phyloP scores from a whole-genome alignment of 2,113 vertebrate species.

The Calyptomena viridis region DNA sequence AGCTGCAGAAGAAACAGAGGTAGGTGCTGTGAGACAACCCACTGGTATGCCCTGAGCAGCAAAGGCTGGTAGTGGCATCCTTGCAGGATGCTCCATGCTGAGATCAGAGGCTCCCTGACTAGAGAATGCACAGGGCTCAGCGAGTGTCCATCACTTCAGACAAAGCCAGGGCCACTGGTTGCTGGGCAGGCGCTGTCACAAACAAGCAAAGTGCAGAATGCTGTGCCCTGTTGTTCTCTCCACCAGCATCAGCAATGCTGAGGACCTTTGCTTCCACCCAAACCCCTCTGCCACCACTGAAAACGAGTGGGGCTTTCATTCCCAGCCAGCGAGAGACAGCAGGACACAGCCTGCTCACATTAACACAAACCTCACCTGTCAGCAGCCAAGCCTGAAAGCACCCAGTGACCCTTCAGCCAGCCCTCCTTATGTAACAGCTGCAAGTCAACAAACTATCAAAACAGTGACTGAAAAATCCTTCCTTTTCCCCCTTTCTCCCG shows the following conservation, averaged over 20 bases:
- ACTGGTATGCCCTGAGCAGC: background rate
- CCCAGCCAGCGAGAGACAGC: background rate
- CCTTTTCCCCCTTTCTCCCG: background rate
- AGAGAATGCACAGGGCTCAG: background rate
- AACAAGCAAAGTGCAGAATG: background rate
- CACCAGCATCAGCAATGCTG: background rate
- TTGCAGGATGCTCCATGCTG: conserved; percentile 1
- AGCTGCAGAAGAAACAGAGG: background rate
- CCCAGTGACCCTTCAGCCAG: background rate
- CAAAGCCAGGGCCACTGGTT: background rate
- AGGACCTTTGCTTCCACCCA: background rate
- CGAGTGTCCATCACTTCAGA: background rate
- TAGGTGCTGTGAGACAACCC: background rate
- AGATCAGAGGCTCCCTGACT: background rate
- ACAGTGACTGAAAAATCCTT: background rate
- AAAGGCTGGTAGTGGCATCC: background rate
- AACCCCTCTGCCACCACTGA: background rate
- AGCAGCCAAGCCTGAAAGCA: background rate
- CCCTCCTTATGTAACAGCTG: background rate
- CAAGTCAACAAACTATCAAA: background rate
- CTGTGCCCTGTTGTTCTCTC: background rate
- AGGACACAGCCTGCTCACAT: fast-evolving
- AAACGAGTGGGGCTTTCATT: fast-evolving
- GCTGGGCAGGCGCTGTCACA: background rate
- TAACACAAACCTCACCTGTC: background rate